Evolutionary conservation across 2,797 vertebrate species (phyloP), one percentile per base, ranked within the genome.

Genomic region (Lacerta bilineata): DNA sequence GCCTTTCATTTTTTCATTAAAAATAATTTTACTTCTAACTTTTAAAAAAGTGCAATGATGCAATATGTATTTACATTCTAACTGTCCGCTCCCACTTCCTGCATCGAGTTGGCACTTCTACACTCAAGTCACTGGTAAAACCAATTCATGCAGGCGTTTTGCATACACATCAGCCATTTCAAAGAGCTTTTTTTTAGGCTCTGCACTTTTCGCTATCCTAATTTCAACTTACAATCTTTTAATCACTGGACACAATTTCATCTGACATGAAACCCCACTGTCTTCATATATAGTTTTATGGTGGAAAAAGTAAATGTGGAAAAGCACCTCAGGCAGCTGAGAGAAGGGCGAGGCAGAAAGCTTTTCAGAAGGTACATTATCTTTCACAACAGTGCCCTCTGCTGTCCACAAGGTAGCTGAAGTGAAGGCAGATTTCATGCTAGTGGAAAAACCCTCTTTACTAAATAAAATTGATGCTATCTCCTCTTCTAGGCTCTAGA

Each of bases 401-500:
- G 96, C 96, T 94, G 96, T 95, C 95, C 94, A 86, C 89, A 84
- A 84, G 87, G 96, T 84, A 93, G 94, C 89, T 95, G 96, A 95
- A 96, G 95, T 93, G 96, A 96, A 97, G 95, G 95, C 95, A 96
- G 96, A 94, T 93, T 94, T 92, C 91, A 93, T 18, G 93, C 91
- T 88, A 87, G 83, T 91, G 95, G 94, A 85, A 94, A 97, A 96
- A 95, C 96, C 95, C 94, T 97, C 96, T 96, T 97, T 97, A 97
- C 98, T 98, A 97, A 98, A 97, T 91, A 99, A 98, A 95, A 98
- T 96, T 92, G 97, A 98, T 71, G 97, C 97, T 94, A 98, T 98
- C 97, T 99, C 98, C 96, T 99, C 98, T 97, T 98, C 98, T 95
- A 99, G 98, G 97, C 98, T 98, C 98, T 99, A 96, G 94, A 97